A percentile compares a stretch with the other conserved stretches of the same genome.
Conservation (phyloP, 2,888 invertebrate species). For the Oligia strigilis region DNA sequence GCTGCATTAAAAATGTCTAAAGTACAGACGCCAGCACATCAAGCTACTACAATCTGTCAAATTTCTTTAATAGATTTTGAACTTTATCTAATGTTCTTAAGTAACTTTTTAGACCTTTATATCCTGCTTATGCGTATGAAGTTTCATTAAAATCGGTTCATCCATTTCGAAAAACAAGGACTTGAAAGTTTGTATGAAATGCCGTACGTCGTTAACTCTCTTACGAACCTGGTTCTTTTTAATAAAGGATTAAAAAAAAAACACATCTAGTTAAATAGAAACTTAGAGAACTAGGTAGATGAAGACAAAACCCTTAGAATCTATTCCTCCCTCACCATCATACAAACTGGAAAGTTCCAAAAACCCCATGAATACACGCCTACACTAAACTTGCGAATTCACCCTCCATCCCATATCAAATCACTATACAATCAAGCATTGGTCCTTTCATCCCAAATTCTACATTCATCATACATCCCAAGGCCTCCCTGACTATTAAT, state of each 20-base stretch:
- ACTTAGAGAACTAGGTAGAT: neutral
- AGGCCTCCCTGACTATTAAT: slow-evolving; percentile 71
- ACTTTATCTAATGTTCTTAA: too few species aligned
- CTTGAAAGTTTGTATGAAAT: too few species aligned
- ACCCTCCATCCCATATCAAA: slow-evolving; percentile 51
- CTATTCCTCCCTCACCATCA: neutral
- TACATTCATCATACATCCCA: slow-evolving; percentile 62
- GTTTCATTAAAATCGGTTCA: too few species aligned
- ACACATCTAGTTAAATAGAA: neutral
- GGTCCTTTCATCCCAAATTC: slow-evolving; percentile 57
- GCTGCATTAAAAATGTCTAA: neutral
- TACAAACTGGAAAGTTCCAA: slow-evolving; percentile 8
- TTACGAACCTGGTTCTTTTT: too few species aligned
- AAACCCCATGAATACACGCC: slow-evolving; percentile 34
- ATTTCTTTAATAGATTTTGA: too few species aligned
- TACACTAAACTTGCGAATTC: slow-evolving; percentile 36
- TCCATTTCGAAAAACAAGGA: too few species aligned
- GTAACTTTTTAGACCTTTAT: too few species aligned
- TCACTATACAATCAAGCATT: slow-evolving; percentile 53
- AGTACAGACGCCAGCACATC: too few species aligned
- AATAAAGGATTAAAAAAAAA: too few species aligned
- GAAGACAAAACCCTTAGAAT: slow-evolving; percentile 5
- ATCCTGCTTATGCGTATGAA: too few species aligned
- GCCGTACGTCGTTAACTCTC: too few species aligned
- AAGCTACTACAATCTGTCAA: too few species aligned